phyloP scores from a whole-genome alignment of 64 coral and sea anemone genomes.

The Montipora foliosa region DNA sequence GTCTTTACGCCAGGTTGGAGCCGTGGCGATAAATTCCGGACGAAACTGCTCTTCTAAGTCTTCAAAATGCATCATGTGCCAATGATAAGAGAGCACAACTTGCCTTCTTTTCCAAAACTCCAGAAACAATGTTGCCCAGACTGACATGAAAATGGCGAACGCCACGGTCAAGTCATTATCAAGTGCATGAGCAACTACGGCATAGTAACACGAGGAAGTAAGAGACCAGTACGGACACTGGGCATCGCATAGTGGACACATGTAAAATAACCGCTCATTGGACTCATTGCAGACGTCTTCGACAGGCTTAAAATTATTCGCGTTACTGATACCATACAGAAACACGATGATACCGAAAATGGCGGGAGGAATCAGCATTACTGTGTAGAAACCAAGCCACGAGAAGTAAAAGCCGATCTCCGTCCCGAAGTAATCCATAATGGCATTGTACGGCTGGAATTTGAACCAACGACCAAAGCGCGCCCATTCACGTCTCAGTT shows the following conservation, averaged over 20 bases:
- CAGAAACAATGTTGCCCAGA: slow-evolving; percentile 97
- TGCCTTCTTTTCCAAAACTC: slow-evolving; percentile 98
- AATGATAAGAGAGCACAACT: slow-evolving; percentile 92
- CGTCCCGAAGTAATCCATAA: slow-evolving; percentile 95
- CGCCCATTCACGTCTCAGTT: slow-evolving; percentile 88
- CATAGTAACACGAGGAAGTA: slow-evolving; percentile 68
- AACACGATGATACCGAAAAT: slow-evolving; percentile 91
- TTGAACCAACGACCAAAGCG: slow-evolving; percentile 88
- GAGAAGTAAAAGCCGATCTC: slow-evolving; percentile 96
- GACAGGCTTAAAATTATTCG: slow-evolving; percentile 73
- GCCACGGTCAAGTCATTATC: slow-evolving; percentile 92
- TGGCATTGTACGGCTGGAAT: slow-evolving; percentile 93
- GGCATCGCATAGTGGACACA: slow-evolving; percentile 94
- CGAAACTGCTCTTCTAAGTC: slow-evolving; percentile 91
- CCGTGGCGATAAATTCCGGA: slow-evolving; percentile 84
- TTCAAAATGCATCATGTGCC: slow-evolving; percentile 96
- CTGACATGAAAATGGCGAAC: slow-evolving; percentile 93
- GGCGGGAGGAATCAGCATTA: slow-evolving; percentile 92
- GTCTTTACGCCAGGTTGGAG: slow-evolving; percentile 72
- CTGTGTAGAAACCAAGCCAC: slow-evolving; percentile 96
- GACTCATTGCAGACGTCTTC: slow-evolving; percentile 89
- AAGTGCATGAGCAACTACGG: slow-evolving; percentile 72
- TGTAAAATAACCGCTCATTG: slow-evolving; percentile 88
- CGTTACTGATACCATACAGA: slow-evolving; percentile 79
- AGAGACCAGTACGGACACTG: slow-evolving; percentile 95